These are phyloP conservation scores for Sciurus vulgaris DNA, from an alignment of 2,797 vertebrate species.

Conservation along the genomic window DNA sequence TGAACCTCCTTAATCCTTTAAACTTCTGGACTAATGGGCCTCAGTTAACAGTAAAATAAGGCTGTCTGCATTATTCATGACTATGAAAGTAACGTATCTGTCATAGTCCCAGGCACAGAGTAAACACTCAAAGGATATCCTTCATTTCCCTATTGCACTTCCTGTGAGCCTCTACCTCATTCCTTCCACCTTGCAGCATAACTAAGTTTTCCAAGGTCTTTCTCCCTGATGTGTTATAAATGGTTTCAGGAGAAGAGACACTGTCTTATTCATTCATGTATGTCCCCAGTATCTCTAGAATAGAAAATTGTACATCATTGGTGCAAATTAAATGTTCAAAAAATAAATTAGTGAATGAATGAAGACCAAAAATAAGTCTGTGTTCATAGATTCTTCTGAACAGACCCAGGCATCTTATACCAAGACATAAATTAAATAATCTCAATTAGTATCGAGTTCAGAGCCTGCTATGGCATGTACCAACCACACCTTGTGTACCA, in stretches of 20 bases:
- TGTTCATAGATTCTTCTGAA: neutral
- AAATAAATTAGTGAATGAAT: neutral
- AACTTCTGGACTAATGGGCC: conserved; percentile 28
- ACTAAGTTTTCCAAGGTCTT: neutral
- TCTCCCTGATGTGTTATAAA: neutral
- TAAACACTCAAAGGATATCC: neutral
- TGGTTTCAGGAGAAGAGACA: neutral
- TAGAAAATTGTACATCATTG: neutral
- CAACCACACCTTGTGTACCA: too few species aligned
- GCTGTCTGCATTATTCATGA: neutral
- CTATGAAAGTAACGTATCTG: neutral
- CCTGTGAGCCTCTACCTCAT: neutral
- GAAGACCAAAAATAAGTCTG: neutral
- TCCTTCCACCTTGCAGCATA: neutral
- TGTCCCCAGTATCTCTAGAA: neutral
- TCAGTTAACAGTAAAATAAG: conserved; percentile 35
- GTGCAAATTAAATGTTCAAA: neutral
- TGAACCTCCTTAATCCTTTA: neutral
- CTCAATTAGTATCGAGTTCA: neutral
- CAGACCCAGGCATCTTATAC: neutral
- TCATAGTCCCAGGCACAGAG: neutral
- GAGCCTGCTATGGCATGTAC: neutral
- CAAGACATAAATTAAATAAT: neutral
- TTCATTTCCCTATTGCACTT: neutral
- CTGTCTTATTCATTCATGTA: neutral